Evolutionary conservation across 1,140 invertebrate species (phyloP).

Genomic region (Drosophila obscura): DNA sequence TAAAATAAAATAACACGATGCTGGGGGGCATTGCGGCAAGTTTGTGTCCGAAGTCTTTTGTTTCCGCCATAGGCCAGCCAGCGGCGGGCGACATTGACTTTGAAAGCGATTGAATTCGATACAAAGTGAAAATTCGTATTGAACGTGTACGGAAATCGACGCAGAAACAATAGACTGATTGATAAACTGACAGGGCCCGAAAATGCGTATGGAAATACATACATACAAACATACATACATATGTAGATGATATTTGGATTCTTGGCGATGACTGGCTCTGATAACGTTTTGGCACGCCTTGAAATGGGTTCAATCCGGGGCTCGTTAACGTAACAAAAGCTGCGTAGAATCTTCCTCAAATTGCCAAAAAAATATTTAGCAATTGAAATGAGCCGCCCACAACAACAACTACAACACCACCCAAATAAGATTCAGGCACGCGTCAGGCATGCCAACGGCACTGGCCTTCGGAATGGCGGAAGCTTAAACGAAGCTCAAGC

Average conservation of each 20-base stretch:
- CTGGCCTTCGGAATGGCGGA: slow-evolving; percentile 69
- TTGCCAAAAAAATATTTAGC: slow-evolving; percentile 43
- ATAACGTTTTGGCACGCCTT: slow-evolving; percentile 30
- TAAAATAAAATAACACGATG: slow-evolving; percentile 14
- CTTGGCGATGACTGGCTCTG: slow-evolving; percentile 1
- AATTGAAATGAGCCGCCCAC: slow-evolving; percentile 43
- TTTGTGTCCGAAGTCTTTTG: slow-evolving; percentile 78
- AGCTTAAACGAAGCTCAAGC: slow-evolving; percentile 38
- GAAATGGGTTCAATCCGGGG: slow-evolving; percentile 18
- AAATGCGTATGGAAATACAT: slow-evolving; percentile 14
- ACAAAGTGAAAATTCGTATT: slow-evolving; percentile 47
- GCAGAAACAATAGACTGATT: slow-evolving; percentile 27
- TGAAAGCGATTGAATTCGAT: slow-evolving; percentile 46
- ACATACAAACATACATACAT: no score
- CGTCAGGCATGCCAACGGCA: slow-evolving; percentile 55
- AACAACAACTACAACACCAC: slow-evolving; percentile 7
- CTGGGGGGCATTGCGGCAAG: slow-evolving; percentile 34
- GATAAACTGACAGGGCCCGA: slow-evolving; percentile 13
- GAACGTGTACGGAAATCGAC: slow-evolving; percentile 45
- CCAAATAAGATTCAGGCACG: slow-evolving; percentile 52
- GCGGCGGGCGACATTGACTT: slow-evolving; percentile 48
- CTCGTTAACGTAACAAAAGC: slow-evolving; percentile 29
- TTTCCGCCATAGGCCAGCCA: slow-evolving; percentile 46
- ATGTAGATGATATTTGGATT: no score
- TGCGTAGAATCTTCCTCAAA: slow-evolving; percentile 48